Evolutionary conservation across 2,888 invertebrate genomes (phyloP).

Genomic region (Ichneumon xanthorius): DNA sequence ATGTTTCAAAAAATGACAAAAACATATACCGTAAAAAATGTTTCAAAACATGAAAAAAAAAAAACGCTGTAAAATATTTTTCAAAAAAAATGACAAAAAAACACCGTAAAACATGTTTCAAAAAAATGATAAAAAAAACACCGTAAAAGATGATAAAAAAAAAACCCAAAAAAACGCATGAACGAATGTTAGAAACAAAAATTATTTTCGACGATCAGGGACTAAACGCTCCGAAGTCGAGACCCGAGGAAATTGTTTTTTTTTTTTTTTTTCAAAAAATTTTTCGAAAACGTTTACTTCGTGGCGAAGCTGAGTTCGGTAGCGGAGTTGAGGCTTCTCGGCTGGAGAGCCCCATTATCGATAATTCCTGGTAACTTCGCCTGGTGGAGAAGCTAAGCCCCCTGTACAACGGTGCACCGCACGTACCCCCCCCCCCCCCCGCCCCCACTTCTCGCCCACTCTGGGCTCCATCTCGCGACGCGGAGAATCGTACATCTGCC

Average conservation of each 20-base stretch:
- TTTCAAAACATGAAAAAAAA: too few species aligned
- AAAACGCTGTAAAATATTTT: too few species aligned
- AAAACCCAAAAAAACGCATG: too few species aligned
- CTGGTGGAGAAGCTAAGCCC: conserved; percentile 18
- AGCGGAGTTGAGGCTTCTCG: background rate
- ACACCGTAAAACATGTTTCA: too few species aligned
- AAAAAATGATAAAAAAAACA: too few species aligned
- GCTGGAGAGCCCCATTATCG: conserved; percentile 59
- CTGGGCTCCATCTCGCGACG: background rate
- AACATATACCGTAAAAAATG: too few species aligned
- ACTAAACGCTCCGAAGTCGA: too few species aligned
- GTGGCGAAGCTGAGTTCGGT: background rate
- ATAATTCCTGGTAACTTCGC: conserved; percentile 57
- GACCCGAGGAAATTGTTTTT: too few species aligned
- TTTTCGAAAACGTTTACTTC: background rate
- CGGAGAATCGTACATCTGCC: conserved; percentile 41
- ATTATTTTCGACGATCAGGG: too few species aligned
- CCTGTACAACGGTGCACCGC: background rate
- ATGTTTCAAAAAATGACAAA: too few species aligned
- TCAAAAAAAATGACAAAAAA: too few species aligned
- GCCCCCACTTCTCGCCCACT: background rate
- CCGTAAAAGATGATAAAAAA: too few species aligned
- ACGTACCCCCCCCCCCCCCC: background rate
- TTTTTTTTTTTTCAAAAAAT: background rate
- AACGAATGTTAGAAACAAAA: background rate